Base-by-base conservation (phyloP, 2,113 vertebrate species). In the Salvelinus alpinus region DNA sequence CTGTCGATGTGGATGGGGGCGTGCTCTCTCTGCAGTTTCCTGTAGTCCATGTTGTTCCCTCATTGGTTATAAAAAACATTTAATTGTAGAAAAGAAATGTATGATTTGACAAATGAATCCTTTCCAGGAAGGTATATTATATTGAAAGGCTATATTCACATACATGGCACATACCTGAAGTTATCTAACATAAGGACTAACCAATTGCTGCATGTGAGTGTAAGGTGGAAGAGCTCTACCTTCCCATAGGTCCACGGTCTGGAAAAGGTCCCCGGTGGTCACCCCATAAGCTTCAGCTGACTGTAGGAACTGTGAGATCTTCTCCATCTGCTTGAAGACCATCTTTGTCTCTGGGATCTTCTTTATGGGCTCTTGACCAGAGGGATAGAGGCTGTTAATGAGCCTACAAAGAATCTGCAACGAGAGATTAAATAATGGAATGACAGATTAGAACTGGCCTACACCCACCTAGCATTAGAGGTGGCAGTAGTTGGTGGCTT, bases 271-370 rank as follows among this genome's bases (percentile, higher is more conserved):
- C 0, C 92, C 93, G 82, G 94, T 92, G 0, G 89, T 92, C 3
- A 96, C 93, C 48, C 95, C 95, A 0, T 96, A 96, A 31, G 78
- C 83, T 78, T 96, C 95, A 0, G 94, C 93, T 0, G 94, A 94
- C 64, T 92, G 87, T 78, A 96, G 85, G 77, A 96, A 96, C 90
- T 96, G 94, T 0, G 95, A 95, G 79, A 96, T 95, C 83, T 94
- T 94, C 76, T 96, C 95, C 95, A 96, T 96, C 88, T 96, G 95
- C 81, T 93, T 95, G 85, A 96, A 96, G 74, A 93, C 95, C 95
- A 95, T 95, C 62, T 80, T 8, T 0, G 92, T 95, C 0, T 91
- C 75, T 70, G 95, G 92, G 76, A 96, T 94, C 82, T 95, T 95
- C 87, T 92, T 92, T 38, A 96, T 92, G 0, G 95, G 95, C 2